Conservation (phyloP, 2,888 invertebrate genomes). For the Ypsolopha scabrella region DNA sequence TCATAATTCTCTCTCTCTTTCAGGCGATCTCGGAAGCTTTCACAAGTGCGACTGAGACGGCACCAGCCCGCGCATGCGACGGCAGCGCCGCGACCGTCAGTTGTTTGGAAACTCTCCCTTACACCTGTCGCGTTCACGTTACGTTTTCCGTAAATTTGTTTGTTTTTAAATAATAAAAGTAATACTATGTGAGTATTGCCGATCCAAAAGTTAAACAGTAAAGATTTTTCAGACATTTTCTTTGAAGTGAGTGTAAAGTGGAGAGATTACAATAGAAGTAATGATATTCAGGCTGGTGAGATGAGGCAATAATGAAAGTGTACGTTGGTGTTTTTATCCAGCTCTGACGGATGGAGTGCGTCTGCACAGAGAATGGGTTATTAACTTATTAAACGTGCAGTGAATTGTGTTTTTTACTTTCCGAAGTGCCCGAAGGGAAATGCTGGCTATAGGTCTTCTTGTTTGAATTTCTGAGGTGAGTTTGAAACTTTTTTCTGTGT, state of each 20-base stretch:
- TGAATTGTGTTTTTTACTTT: not conserved
- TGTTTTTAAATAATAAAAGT: no score
- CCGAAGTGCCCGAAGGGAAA: not conserved
- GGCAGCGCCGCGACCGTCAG: conserved; percentile 1
- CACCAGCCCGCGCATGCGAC: conserved; percentile 7
- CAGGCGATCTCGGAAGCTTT: not conserved
- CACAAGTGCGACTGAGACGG: conserved; percentile 7
- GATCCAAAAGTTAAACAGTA: no score
- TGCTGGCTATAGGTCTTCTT: not conserved
- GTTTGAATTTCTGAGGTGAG: not conserved
- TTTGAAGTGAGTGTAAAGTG: no score
- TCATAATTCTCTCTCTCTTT: conserved; percentile 3
- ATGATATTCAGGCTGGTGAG: not conserved
- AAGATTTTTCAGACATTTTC: no score
- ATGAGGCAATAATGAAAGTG: not conserved
- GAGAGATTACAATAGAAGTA: no score
- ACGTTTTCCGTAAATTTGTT: no score
- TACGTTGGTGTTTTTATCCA: not conserved
- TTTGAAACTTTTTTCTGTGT: not conserved
- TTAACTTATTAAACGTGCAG: not conserved
- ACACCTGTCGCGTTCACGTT: not conserved
- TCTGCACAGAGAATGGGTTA: not conserved
- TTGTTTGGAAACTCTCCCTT: not conserved
- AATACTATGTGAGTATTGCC: no score
- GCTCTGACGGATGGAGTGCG: not conserved